Evolutionary conservation across 2,797 vertebrate species (phyloP), one percentile per base, ranked within the genome.

Genomic region (Darevskia mixta): DNA sequence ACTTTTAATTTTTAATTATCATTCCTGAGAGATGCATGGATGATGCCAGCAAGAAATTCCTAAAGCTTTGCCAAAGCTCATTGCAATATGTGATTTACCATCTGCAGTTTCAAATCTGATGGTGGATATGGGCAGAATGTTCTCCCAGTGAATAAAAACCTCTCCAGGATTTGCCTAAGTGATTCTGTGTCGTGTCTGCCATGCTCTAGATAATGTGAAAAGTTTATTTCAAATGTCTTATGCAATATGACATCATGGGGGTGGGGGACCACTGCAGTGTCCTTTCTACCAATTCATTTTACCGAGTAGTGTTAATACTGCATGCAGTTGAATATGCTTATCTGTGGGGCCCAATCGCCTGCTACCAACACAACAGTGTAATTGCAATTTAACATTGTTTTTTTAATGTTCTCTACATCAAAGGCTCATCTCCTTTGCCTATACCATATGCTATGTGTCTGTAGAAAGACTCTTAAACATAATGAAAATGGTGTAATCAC

Each of bases 381-480:
- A 93, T 89, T 94, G 93, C 88, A 94, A 94, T 95, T 95, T 93
- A 91, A 82, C 83, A 84, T 86, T 86, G 88, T 86, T 61, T 94
- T 96, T 76, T 89, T 94, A 90, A 92, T 92, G 82, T 93, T 82
- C 77, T 92, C 92, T 94, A n/a, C 91, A 84, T 94, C 92, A 92
- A 92, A 90, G 71, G 86, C 82, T 95, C 93, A 93, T 95, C 72
- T 94, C 92, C 91, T 86, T 72, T 94, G 89, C 87, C 87, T 89
- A 72, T 86, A 79, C 92, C 85, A 83, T 92, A 91, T 94, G 92
- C 88, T 95, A 83, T 77, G n/a, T 9, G 79, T 90, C 80, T 93
- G 81, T n/a, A 94, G 78, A 58, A 93, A 94, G 94, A 35, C 90
- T 94, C 90, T 94, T 89, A 92, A 91, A 87, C 0, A 38, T 93